Evolutionary conservation across 2,797 vertebrate species (phyloP), one percentile per base, ranked within the genome.

Genomic region (Acipenser transmontanus): DNA sequence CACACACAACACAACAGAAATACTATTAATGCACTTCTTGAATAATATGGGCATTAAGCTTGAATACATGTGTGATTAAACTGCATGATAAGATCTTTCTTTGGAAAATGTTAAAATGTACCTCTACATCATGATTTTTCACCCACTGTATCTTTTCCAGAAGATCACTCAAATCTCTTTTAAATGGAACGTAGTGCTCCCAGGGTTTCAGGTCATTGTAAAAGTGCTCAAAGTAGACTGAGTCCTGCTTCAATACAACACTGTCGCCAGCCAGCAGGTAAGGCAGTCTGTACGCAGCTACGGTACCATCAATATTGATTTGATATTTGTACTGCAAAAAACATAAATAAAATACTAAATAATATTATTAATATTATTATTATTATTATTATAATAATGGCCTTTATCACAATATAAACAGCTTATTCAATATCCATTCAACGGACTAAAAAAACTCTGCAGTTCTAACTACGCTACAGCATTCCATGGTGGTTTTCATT

Each of bases 201-300:
- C 97, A 99, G 0, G 95, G 92, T 66, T 75, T 84, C 12, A 99
- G 87, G 70, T 95, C 88, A 0, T 90, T 91, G 80, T 99, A 99
- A 80, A 99, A 99, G 78, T 98, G 94, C 72, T 99, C 97, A 0
- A 97, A 99, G 83, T 97, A 99, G 72, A 87, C 81, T n/a, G 97
- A 99, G 59, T 98, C 94, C 78, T 98, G 97, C 82, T 99, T 99
- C 47, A 99, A 77, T 49, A 99, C 95, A 17, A 97, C 91, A 1
- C 96, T 97, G 86, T 94, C 93, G 20, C 93, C 97, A 1, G 91
- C 94, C 63, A 99, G 83, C 20, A 99, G 91, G 77, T 99, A 99
- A 0, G 97, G 96, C 79, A 98, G 81, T 65, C 97, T 86, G 72
- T 99, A 99, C 0, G 97, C 96, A 1, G 97, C 97, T 62, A 99